These are phyloP conservation scores for Charaxes varanes DNA, from an alignment of 1,140 invertebrate genomes.

Conservation along the genomic window DNA sequence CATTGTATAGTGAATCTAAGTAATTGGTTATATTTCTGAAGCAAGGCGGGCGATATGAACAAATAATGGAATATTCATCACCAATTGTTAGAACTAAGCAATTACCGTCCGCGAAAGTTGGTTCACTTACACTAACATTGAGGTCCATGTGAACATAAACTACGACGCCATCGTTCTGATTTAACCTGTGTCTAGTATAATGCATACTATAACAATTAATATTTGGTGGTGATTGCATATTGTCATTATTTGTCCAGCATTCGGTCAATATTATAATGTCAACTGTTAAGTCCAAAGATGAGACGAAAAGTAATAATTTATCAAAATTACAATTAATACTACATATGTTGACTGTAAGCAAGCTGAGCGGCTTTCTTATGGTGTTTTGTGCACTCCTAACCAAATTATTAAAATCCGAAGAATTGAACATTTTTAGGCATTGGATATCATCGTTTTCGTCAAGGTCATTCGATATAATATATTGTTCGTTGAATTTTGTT, in stretches of 20 bases:
- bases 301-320: constrained; percentile 1
- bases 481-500: too few species aligned
- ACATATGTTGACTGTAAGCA: not conserved
- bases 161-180: not conserved
- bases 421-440: not conserved
- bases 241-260: not conserved
- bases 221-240: not conserved
- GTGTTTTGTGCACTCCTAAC: not conserved
- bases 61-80: too few species aligned
- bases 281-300: not conserved
- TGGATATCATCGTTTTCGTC: too few species aligned
- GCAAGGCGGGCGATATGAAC: too few species aligned
- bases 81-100: too few species aligned
- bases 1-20: too few species aligned
- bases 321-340: not conserved
- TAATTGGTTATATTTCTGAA: too few species aligned
- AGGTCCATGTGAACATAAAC: not conserved
- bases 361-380: not conserved
- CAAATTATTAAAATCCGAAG: not conserved
- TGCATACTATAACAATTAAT: not conserved
- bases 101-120: too few species aligned
- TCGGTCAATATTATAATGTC: not conserved
- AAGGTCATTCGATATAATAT: too few species aligned
- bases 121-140: too few species aligned
- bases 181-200: not conserved